Conservation (phyloP, 2,797 vertebrate species). For the Bradypus variegatus region DNA sequence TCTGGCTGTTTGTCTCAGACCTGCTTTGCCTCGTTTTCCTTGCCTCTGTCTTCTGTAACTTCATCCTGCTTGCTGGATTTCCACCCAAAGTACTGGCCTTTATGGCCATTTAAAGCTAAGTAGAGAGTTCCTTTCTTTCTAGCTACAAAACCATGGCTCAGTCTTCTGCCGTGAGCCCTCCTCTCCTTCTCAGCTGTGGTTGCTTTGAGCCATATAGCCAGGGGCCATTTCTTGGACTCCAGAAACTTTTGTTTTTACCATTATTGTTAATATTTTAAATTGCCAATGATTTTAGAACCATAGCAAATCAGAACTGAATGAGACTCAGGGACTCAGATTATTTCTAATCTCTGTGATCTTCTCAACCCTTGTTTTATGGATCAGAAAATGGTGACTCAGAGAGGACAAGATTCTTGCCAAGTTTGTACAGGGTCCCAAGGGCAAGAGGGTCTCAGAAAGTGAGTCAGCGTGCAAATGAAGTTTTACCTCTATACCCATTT, state of each 20-base stretch:
- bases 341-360: not conserved
- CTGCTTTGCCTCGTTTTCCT: not conserved
- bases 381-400: not conserved
- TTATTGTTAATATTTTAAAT: not conserved
- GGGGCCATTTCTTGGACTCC: not conserved
- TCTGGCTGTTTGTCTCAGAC: not conserved
- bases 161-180: accelerated
- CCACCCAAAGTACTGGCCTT: not conserved
- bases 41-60: not conserved
- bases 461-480: not conserved
- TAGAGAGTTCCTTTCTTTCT: not conserved
- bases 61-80: not conserved
- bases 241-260: not conserved
- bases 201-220: not conserved
- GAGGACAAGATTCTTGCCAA: not conserved
- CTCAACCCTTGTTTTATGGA: too few relatives aligned
- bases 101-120: not conserved
- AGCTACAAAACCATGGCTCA: not conserved
- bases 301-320: not conserved
- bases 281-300: not conserved
- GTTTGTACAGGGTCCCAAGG: not conserved
- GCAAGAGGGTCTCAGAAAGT: not conserved
- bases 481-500: not conserved
- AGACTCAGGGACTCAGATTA: not conserved
- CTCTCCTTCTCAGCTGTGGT: not conserved